Percentiles rank a stretch among this genome's conserved stretches.
Evolutionary conservation across 2,113 vertebrate species (phyloP).

Genomic region (Saccopteryx bilineata): DNA sequence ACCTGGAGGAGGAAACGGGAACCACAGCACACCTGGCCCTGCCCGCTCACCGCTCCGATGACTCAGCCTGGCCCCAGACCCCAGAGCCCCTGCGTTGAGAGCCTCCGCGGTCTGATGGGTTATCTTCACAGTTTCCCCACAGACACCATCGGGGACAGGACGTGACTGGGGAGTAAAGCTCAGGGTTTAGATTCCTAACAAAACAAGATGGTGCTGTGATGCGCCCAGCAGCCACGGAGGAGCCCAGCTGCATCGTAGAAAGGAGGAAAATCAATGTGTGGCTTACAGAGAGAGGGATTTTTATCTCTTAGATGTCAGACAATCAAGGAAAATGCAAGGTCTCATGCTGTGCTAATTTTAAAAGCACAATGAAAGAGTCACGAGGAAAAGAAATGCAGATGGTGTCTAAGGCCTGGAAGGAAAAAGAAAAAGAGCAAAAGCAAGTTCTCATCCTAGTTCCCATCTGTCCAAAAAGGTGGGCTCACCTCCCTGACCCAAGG

Average conservation of each 20-base stretch:
- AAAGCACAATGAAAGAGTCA: slow-evolving; percentile 44
- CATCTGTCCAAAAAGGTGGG: accelerated
- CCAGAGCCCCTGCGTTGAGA: not conserved
- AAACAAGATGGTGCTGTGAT: not conserved
- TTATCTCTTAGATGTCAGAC: slow-evolving; percentile 37
- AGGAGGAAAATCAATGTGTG: not conserved
- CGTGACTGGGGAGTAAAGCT: not conserved
- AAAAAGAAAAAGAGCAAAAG: not conserved
- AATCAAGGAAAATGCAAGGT: not conserved
- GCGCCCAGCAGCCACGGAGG: accelerated
- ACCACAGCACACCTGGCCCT: accelerated
- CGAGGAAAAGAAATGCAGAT: not conserved
- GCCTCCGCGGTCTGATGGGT: not conserved
- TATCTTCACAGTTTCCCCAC: not conserved
- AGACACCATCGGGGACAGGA: not conserved
- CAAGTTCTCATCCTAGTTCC: accelerated
- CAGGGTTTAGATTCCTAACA: not conserved
- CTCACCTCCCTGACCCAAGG: accelerated
- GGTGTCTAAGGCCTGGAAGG: not conserved
- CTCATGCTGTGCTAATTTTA: slow-evolving; percentile 1
- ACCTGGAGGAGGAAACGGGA: not conserved
- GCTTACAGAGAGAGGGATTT: not conserved
- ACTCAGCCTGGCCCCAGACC: not conserved
- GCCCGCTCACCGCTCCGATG: not conserved
- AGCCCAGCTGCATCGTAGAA: not conserved